Base-by-base conservation (phyloP, 2,888 invertebrate genomes). In the Caenorhabditis imperialis region DNA sequence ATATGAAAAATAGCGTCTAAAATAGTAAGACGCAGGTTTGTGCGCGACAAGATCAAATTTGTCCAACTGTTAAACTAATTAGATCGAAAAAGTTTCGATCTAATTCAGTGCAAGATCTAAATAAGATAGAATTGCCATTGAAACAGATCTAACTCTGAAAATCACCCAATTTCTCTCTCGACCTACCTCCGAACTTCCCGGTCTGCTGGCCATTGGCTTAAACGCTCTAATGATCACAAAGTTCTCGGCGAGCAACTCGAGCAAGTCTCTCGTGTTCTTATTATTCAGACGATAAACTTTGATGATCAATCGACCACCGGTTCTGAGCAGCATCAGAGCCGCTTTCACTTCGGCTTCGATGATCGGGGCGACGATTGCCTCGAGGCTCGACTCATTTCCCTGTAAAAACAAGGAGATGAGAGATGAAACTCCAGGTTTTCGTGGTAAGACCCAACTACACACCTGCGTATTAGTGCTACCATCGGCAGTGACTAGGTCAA, bases 401-500 rank as follows among this genome's bases (percentile, higher is more conserved):
- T 53, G 23, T 10, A 44, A 57, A 33, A n/a, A n/a, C n/a, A n/a
- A n/a, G n/a, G n/a, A n/a, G n/a, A n/a, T n/a, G n/a, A n/a, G n/a
- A n/a, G n/a, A n/a, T n/a, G n/a, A n/a, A n/a, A n/a, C n/a, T n/a
- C 30, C 10, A 30, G 6, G 6, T 30, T 30, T 30, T 30, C 30
- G 10, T 7, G 10, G 7, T 10, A 30, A 30, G 7, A 30, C 6
- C 7, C 30, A 30, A 30, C 30, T 30, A n/a, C 30, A 2, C 27
- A 67, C 74, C 42, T 69, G 57, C 14, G 61, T 62, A 38, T 73
- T 63, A 3, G 50, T 22, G 33, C 77, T 75, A 3, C 77, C 79
- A 73, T 79, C 79, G 1, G 75, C 79, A 4, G 79, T 79, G n/a
- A 79, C 72, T 30, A 79, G 25, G 55, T 79, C 70, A 23, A 70